Base-by-base conservation (phyloP, 2,113 vertebrate species). In the Lasiurus cinereus region DNA sequence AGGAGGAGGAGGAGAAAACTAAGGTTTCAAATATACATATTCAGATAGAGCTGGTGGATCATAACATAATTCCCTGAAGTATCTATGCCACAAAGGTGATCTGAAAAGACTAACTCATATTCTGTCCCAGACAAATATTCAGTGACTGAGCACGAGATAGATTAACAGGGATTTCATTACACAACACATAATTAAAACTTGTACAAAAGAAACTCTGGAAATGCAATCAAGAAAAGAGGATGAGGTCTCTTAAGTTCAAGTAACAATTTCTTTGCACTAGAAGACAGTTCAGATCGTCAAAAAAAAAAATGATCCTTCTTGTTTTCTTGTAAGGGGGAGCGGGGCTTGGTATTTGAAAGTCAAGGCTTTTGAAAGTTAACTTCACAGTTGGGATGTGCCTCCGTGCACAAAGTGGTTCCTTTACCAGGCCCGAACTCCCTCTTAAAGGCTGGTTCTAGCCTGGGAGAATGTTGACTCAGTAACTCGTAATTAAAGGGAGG, bases 21-120 rank as follows among this genome's bases (percentile, higher is more conserved):
- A 87, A 70, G 43, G 22, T 73, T 92, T 94, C 94, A 50, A 97
- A 88, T 93, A 52, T 31, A 96, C 14, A 82, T 59, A 94, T 1
- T 8, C n/a, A 94, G 62, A 15, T 19, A 97, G 69, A 83, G 86
- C n/a, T 59, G n/a, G 46, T 54, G 67, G 78, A 93, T 84, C 67
- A 93, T 94, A 88, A 84, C n/a, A 93, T 72, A 97, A 94, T 93
- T 96, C 96, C 96, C 82, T 31, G 1, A 93, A 95, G 21, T 73
- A 86, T 95, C 62, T 93, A 24, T 84, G 62, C 74, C 83, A 79
- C 92, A 78, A 90, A 93, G 76, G n/a, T 70, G 64, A 78, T 82
- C 69, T 56, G 62, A 93, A 84, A 79, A 83, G 66, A 52, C 62
- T 90, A 90, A 97, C 92, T 91, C 33, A 1, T 95, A 80, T 93